Evolutionary conservation across 2,113 vertebrate species (phyloP).

Genomic region (Podarcis cretensis): DNA sequence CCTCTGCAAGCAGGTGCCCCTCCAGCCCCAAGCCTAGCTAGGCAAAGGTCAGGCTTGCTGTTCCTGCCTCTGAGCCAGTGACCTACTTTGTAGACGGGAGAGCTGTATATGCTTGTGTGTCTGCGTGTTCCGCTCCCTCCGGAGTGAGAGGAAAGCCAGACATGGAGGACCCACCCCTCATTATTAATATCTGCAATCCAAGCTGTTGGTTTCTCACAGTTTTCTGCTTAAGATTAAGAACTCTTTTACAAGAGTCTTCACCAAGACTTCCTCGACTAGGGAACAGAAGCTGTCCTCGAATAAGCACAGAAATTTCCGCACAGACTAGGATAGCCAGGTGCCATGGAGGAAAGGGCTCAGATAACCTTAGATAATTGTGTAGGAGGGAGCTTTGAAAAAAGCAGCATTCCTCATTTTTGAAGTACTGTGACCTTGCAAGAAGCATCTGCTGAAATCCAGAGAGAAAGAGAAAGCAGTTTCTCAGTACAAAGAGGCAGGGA

Average conservation of each 20-base stretch:
- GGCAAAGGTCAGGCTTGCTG: background rate
- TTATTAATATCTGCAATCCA: background rate
- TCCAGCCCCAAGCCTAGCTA: background rate
- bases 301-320: background rate
- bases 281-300: background rate
- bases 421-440: background rate
- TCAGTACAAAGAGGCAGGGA: background rate
- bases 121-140: background rate
- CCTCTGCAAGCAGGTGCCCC: background rate
- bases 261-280: background rate
- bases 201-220: background rate
- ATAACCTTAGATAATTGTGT: background rate
- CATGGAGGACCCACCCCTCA: background rate
- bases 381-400: background rate
- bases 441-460: background rate
- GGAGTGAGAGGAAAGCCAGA: background rate
- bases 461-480: background rate
- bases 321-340: background rate
- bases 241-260: background rate
- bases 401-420: background rate
- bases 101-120: background rate
- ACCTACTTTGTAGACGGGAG: slow-evolving; percentile 2
- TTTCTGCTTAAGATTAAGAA: background rate
- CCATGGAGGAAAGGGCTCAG: background rate
- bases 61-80: background rate